Evolutionary conservation across 2,113 vertebrate species (phyloP).

Genomic region (Eptesicus fuscus): DNA sequence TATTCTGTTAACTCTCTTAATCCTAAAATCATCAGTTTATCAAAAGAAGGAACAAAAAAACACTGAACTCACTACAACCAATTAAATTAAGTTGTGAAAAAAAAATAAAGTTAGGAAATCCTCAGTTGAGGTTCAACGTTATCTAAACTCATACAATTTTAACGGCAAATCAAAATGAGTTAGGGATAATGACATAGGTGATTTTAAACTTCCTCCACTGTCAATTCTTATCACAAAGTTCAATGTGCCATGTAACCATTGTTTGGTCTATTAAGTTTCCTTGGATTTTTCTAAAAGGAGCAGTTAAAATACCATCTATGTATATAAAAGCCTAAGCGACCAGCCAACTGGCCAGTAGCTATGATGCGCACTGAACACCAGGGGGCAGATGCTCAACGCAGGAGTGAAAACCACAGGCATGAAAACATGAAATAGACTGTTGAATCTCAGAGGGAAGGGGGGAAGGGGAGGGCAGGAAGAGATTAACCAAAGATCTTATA

Average conservation of each 20-base stretch:
- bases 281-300: constrained; percentile 29
- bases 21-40: constrained; percentile 12
- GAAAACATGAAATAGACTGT: no score
- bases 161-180: constrained; percentile 3
- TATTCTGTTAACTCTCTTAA: not conserved
- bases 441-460: no score
- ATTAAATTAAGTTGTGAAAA: not conserved
- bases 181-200: not conserved
- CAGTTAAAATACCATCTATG: not conserved
- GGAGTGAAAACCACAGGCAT: no score
- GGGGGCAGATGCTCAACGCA: no score
- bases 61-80: not conserved
- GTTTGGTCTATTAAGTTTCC: not conserved
- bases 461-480: no score
- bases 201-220: not conserved
- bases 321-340: no score
- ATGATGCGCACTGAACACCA: no score
- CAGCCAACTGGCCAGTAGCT: no score
- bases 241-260: not conserved
- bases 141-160: not conserved
- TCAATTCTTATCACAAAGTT: not conserved
- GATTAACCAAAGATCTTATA: no score
- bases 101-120: not conserved
- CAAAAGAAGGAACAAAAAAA: constrained; percentile 3
- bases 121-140: not conserved